A percentile compares a stretch with the other conserved stretches of the same genome.
These are phyloP conservation scores for Columba livia DNA, from an alignment of 2,113 vertebrate genomes.

Conservation along the genomic window DNA sequence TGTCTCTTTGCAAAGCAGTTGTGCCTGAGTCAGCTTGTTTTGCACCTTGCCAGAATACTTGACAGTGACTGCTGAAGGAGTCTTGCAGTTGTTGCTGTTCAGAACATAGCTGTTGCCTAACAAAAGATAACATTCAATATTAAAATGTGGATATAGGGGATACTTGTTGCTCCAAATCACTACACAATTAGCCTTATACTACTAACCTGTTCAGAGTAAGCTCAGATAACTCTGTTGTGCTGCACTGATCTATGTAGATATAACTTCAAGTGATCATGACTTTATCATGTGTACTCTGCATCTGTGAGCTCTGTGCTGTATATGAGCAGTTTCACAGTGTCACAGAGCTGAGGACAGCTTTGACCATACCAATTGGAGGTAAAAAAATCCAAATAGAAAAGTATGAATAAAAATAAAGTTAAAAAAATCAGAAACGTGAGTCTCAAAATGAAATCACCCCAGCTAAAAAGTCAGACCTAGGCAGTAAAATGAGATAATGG, in stretches of 20 bases:
- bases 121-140: neutral
- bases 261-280: neutral
- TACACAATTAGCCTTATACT: neutral
- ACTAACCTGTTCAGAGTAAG: neutral
- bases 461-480: neutral
- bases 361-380: neutral
- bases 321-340: neutral
- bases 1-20: neutral
- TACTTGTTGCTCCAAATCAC: neutral
- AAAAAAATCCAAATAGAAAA: neutral
- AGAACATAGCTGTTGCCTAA: neutral
- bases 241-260: neutral
- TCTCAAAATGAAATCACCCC: neutral
- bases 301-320: neutral
- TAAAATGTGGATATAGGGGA: neutral
- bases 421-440: neutral
- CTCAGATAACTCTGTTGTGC: neutral
- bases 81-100: neutral
- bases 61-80: neutral
- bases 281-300: neutral
- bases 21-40: neutral
- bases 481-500: neutral
- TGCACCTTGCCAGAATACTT: neutral
- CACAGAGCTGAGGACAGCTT: neutral
- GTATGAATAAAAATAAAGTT: neutral